Evolutionary conservation across 2,113 vertebrate species (phyloP).

Genomic region (Megalops atlanticus): DNA sequence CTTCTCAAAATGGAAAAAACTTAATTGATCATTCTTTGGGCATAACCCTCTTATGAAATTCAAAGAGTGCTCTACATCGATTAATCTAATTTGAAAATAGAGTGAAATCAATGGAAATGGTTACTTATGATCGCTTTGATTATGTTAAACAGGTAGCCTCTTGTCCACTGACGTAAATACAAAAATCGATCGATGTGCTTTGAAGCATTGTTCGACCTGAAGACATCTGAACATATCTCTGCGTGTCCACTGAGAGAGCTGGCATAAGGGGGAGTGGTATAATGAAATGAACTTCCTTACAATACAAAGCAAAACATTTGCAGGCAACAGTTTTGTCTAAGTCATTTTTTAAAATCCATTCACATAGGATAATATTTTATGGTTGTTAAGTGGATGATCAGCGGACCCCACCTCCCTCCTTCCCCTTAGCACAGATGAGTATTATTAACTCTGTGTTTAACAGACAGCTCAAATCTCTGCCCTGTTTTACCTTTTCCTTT

Average conservation of each 20-base stretch:
- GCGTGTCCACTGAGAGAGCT: neutral
- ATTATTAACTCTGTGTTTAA: neutral
- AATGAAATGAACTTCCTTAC: neutral
- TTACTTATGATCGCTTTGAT: no score
- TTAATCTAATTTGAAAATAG: neutral
- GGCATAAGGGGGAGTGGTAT: neutral
- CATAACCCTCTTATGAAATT: neutral
- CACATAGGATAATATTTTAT: neutral
- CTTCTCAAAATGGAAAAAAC: neutral
- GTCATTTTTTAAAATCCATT: no score
- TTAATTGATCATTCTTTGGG: neutral
- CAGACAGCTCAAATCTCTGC: neutral
- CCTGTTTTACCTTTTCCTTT: constrained; percentile 82
- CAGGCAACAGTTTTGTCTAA: no score
- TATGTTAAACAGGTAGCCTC: neutral
- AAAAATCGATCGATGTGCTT: neutral
- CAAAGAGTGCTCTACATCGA: neutral
- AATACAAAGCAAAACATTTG: neutral
- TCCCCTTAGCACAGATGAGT: neutral
- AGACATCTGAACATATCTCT: neutral
- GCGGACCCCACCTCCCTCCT: neutral
- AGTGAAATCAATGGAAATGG: no score
- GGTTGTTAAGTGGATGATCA: neutral
- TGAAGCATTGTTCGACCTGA: neutral
- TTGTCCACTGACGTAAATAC: neutral